Evolutionary conservation across 2,797 vertebrate genomes (phyloP), one percentile per base, ranked within the genome.

Genomic region (Nyctalus aviator): DNA sequence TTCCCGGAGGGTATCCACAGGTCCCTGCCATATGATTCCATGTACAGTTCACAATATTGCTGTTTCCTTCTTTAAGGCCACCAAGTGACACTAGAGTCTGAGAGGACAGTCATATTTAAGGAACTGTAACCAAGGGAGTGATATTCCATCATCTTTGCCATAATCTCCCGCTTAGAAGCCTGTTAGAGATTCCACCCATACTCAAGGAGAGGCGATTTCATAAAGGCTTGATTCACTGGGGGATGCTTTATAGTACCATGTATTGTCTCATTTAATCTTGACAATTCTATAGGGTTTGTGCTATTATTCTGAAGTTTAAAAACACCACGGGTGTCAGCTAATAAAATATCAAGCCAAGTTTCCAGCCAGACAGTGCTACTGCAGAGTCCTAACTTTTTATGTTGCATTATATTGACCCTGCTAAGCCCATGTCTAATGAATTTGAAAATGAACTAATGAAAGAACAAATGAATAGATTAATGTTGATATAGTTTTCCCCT

Each of bases 191-290:
- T 85, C 32, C 3, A 84, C 6, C 25, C 4, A 18, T 78, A 68
- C 8, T 85, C 35, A 69, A 71, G 4, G 4, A 6, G 4, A 82
- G 37, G 46, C 5, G 6, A 76, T 57, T 79, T 46, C 41, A 59
- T 50, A 79, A 93, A 4, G 41, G 44, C 17, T 27, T 77, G 46
- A 81, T 55, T 87, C 8, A 77, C 8, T 62, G 15, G 62, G 25
- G 13, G 21, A 37, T 73, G 11, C 23, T 27, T 76, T 69, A 73
- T 27, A 75, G 69, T 75, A 37, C 1, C 32, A 62, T 73, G 9
- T 17, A 18, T 88, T 88, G 20, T 79, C 59, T 93, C 17, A 44
- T 50, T 93, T 93, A 87, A 82, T 41, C 8, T 64, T 88, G 44
- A 72, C 23, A 88, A 35, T 37, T 82, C n/a, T 59, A 2, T 59